Evolutionary conservation across 1,140 invertebrate species (phyloP).

Genomic region (Alviniconcha marisindica): DNA sequence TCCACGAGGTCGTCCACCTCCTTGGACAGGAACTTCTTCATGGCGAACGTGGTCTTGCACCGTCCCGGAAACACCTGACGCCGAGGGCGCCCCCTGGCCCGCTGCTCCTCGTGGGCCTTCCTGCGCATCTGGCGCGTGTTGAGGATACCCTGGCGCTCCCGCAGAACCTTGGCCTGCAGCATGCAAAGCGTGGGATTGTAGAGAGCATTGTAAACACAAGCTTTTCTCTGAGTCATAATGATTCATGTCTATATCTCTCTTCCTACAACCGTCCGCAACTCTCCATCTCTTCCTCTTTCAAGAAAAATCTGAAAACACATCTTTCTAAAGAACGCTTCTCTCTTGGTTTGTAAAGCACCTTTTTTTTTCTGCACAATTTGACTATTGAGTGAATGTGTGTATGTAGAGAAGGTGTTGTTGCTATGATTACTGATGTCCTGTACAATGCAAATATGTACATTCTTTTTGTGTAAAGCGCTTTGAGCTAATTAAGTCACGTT

Average conservation of each 20-base stretch:
- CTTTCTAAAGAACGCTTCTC: too few relatives aligned
- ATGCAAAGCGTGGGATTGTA: not conserved
- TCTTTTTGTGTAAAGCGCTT: too few relatives aligned
- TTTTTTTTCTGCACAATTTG: too few relatives aligned
- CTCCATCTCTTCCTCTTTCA: too few relatives aligned
- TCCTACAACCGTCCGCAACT: too few relatives aligned
- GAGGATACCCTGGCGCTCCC: constrained; percentile 6
- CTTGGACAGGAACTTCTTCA: constrained; percentile 25
- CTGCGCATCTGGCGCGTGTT: not conserved
- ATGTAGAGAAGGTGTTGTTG: too few relatives aligned
- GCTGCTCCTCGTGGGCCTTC: not conserved
- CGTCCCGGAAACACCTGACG: constrained; percentile 14
- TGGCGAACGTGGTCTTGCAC: constrained; percentile 27
- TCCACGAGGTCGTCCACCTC: constrained; percentile 15
- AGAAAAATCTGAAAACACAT: too few relatives aligned
- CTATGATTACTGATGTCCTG: too few relatives aligned
- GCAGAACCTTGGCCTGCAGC: not conserved
- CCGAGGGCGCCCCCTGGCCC: not conserved
- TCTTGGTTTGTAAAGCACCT: too few relatives aligned
- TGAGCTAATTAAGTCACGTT: too few relatives aligned
- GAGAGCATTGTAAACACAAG: not conserved
- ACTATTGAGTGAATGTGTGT: too few relatives aligned
- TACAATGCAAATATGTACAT: too few relatives aligned
- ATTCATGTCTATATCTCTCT: not conserved
- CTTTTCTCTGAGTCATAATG: not conserved